Evolutionary conservation across 2,797 vertebrate species (phyloP).

Genomic region (Notolabrus celidotus): DNA sequence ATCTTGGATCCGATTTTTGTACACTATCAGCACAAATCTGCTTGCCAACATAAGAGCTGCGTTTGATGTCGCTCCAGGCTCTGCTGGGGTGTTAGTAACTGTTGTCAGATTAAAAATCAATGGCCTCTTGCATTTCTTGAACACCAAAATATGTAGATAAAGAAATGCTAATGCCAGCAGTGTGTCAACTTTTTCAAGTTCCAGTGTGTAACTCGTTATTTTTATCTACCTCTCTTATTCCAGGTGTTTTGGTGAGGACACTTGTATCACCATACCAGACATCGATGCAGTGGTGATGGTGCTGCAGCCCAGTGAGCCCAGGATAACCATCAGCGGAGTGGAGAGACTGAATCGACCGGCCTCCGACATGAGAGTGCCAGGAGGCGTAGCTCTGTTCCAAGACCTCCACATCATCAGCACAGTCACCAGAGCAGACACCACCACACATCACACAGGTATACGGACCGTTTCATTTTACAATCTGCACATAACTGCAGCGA

Average conservation of each 20-base stretch:
- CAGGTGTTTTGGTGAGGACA: conserved; percentile 98
- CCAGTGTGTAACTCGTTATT: too few relatives aligned
- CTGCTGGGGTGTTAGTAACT: too few relatives aligned
- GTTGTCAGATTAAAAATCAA: too few relatives aligned
- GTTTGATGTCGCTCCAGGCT: too few relatives aligned
- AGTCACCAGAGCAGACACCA: conserved; percentile 85
- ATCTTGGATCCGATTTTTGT: too few relatives aligned
- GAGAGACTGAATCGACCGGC: conserved; percentile 90
- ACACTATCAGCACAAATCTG: too few relatives aligned
- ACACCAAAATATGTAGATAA: too few relatives aligned
- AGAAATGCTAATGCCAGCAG: too few relatives aligned
- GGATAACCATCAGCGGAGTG: conserved; percentile 92
- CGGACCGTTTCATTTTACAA: conserved; percentile 27
- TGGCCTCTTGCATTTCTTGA: too few relatives aligned
- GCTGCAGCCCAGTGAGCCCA: conserved; percentile 93
- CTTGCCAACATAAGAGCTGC: too few relatives aligned
- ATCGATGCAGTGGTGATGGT: conserved; percentile 95
- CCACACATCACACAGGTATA: conserved; percentile 81
- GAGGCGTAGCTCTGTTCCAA: conserved; percentile 89
- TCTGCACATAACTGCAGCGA: not conserved
- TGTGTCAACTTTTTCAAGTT: too few relatives aligned
- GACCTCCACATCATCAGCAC: conserved; percentile 95
- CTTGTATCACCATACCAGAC: conserved; percentile 93
- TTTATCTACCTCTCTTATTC: not conserved
- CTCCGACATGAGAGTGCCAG: conserved; percentile 84